Base-by-base conservation (phyloP, 1,140 invertebrate species). In the Drosophila funebris region DNA sequence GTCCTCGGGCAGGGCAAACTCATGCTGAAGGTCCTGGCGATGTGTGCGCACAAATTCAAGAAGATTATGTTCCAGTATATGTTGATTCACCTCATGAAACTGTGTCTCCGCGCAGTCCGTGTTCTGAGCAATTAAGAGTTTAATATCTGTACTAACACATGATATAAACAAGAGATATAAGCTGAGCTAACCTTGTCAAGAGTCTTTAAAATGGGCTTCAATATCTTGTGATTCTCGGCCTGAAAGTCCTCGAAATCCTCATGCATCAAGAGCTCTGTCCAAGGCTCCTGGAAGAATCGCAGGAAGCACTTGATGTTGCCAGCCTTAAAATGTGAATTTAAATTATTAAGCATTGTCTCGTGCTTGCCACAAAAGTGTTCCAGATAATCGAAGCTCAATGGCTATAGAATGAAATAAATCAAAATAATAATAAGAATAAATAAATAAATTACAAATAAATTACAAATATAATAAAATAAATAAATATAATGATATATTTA, bases 241-340 rank as follows among this genome's bases (percentile, higher is more conserved):
- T 78, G 76, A n/a, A 88, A 46, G 0, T 76, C 60, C 0, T 57
- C 9, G 14, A 90, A 91, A 3, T 68, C 14, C 0, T 76, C 73
- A 36, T 90, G 85, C 75, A 81, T 77, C 1, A 91, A 29, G 18
- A 91, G 36, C 18, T 90, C 82, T 0, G 85, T 74, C 90, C 90
- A 91, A 20, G 82, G 79, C 24, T 91, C 48, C 54, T 79, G 66
- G 3, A 91, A 76, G 9, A 77, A 91, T 9, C 37, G 46, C 1
- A 90, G 3, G 2, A 91, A 72, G 27, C 60, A 74, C 0, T 50
- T 13, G 5, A 91, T 87, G 0, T 9, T 46, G 0, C 54, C 22
- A 0, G 62, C 36, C 27, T 29, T 37, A 36, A 50, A 84, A 4
- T 76, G 78, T 0, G 56, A 29, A 7, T 27, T 70, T 0, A 91